phyloP scores from a whole-genome alignment of 2,797 vertebrate genomes.

The Gallinago nigripennis region DNA sequence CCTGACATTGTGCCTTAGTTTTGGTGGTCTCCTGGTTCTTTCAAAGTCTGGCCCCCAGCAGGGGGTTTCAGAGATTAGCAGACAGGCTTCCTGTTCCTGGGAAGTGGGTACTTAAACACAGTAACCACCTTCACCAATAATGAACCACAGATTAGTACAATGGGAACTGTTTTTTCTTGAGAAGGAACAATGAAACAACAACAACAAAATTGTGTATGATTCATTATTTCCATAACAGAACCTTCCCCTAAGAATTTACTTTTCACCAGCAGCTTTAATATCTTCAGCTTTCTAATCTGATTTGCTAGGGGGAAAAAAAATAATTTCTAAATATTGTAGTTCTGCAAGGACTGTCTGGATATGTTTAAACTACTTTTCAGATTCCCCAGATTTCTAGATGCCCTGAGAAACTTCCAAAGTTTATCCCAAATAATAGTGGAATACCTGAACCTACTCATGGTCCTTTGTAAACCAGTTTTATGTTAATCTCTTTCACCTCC shows the following conservation, averaged over 20 bases:
- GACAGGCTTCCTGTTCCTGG: neutral
- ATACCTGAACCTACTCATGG: neutral
- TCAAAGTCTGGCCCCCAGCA: neutral
- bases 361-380: neutral
- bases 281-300: neutral
- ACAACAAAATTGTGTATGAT: neutral
- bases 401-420: neutral
- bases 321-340: neutral
- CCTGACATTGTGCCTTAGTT: neutral
- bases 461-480: neutral
- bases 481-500: neutral
- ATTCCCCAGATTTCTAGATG: neutral
- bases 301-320: neutral
- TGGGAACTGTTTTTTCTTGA: fast-evolving
- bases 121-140: fast-evolving
- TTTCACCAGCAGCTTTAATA: neutral
- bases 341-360: neutral
- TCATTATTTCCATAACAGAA: neutral
- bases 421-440: neutral
- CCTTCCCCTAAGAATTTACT: neutral
- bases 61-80: neutral
- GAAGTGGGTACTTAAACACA: fast-evolving
- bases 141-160: neutral
- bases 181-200: neutral
- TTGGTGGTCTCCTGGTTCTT: neutral